These are phyloP conservation scores for Cheilosia variabilis DNA, from an alignment of 2,888 invertebrate genomes.

Conservation along the genomic window DNA sequence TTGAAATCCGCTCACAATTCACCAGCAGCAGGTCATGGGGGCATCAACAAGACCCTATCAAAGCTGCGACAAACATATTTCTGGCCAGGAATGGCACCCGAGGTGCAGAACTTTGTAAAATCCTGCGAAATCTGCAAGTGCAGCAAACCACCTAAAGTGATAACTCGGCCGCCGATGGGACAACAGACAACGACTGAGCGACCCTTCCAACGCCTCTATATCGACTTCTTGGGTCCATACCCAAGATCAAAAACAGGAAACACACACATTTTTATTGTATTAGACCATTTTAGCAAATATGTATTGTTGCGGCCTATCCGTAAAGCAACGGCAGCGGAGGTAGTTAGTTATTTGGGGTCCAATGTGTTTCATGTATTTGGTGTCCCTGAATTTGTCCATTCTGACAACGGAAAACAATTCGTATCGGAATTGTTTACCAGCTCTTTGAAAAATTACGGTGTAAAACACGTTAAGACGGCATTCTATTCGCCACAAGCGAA, in stretches of 20 bases:
- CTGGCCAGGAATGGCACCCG: background rate
- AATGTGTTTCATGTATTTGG: too few relatives aligned
- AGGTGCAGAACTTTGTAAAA: background rate
- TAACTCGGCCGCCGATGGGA: conserved; percentile 39
- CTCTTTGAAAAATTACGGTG: too few relatives aligned
- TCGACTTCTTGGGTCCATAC: background rate
- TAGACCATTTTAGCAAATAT: background rate
- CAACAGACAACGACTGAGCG: conserved; percentile 5
- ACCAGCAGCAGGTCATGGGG: background rate
- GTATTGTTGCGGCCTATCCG: too few relatives aligned
- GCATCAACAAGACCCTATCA: too few relatives aligned
- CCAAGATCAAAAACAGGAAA: background rate
- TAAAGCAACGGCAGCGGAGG: too few relatives aligned
- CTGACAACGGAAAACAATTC: too few relatives aligned
- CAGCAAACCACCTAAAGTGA: background rate
- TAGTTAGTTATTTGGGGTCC: too few relatives aligned
- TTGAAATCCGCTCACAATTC: background rate
- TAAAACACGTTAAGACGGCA: too few relatives aligned
- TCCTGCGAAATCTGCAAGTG: background rate
- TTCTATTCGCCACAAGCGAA: too few relatives aligned
- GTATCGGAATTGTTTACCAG: too few relatives aligned
- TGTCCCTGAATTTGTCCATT: too few relatives aligned
- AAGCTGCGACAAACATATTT: too few relatives aligned
- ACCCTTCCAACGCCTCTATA: conserved; percentile 43
- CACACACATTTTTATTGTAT: background rate